Evolutionary conservation across 2,888 invertebrate species (phyloP).

Genomic region (Phlogophora meticulosa): DNA sequence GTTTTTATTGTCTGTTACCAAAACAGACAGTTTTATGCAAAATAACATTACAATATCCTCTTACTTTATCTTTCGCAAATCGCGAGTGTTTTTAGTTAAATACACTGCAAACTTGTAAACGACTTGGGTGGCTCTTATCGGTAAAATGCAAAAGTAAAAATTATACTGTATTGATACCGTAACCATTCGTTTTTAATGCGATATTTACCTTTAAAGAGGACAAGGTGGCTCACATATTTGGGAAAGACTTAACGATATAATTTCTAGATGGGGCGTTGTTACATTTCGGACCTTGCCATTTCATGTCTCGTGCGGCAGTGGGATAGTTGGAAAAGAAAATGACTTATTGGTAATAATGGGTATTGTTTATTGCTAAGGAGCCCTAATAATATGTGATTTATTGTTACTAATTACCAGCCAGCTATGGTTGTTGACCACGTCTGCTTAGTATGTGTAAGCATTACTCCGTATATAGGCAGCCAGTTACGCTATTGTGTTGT

Average conservation of each 20-base stretch:
- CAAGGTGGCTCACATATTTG: constrained; percentile 33
- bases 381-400: constrained; percentile 59
- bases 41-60: constrained; percentile 22
- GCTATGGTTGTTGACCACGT: constrained; percentile 70
- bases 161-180: constrained; percentile 30
- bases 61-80: constrained; percentile 44
- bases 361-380: constrained; percentile 17
- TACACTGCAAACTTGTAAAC: constrained; percentile 31
- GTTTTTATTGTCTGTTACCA: constrained; percentile 27
- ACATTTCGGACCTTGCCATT: not conserved
- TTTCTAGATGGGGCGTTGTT: constrained; percentile 23
- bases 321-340: constrained; percentile 20
- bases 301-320: not conserved
- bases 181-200: constrained; percentile 6
- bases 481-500: constrained; percentile 76
- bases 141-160: constrained; percentile 39
- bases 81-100: constrained; percentile 37
- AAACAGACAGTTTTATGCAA: constrained; percentile 33
- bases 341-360: constrained; percentile 28
- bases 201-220: constrained; percentile 21
- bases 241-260: constrained; percentile 7
- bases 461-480: constrained; percentile 69
- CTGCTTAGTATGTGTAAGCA: constrained; percentile 74
- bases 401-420: constrained; percentile 62
- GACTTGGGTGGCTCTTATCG: constrained; percentile 51